A percentile compares a stretch with the other conserved stretches of the same genome.
Evolutionary conservation across 2,797 vertebrate species (phyloP).

Genomic region (Acanthurus leucopareius): DNA sequence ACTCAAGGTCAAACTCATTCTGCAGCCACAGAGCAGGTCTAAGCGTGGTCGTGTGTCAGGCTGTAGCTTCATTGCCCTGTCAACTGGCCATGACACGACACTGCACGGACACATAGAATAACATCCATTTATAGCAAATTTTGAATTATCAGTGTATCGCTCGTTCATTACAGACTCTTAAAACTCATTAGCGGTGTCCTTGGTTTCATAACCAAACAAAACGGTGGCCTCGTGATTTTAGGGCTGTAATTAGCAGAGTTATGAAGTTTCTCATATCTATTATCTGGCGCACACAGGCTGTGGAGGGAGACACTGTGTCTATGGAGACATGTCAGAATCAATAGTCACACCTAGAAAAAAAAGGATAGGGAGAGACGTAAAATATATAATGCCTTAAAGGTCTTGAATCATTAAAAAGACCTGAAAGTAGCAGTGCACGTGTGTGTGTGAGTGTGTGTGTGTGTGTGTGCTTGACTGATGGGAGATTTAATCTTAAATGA

Average conservation of each 20-base stretch:
- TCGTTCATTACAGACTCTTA: conserved; percentile 9
- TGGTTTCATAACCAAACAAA: conserved; percentile 17
- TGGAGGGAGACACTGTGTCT: neutral
- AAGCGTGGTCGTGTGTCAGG: neutral
- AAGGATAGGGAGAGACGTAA: conserved; percentile 27
- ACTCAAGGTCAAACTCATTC: conserved; percentile 54
- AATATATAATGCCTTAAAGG: conserved; percentile 66
- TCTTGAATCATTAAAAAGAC: conserved; percentile 70
- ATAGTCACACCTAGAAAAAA: conserved; percentile 15
- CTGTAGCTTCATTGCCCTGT: conserved; percentile 3
- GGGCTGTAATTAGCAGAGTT: conserved; percentile 22
- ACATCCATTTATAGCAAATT: conserved; percentile 7
- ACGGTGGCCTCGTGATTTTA: neutral
- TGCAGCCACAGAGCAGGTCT: conserved; percentile 13
- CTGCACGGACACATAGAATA: conserved; percentile 16
- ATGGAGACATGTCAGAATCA: conserved; percentile 45
- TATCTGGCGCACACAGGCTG: neutral
- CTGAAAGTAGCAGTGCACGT: conserved; percentile 47
- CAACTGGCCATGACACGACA: neutral
- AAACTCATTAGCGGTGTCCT: conserved; percentile 25
- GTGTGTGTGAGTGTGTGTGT: conserved; percentile 9
- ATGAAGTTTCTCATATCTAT: neutral
- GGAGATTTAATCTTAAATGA: conserved; percentile 75
- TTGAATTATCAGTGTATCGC: conserved; percentile 13
- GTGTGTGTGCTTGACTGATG: conserved; percentile 58